Evolutionary conservation across 2,797 vertebrate species (phyloP), one percentile per base, ranked within the genome.

Genomic region (Gambelia wislizenii): DNA sequence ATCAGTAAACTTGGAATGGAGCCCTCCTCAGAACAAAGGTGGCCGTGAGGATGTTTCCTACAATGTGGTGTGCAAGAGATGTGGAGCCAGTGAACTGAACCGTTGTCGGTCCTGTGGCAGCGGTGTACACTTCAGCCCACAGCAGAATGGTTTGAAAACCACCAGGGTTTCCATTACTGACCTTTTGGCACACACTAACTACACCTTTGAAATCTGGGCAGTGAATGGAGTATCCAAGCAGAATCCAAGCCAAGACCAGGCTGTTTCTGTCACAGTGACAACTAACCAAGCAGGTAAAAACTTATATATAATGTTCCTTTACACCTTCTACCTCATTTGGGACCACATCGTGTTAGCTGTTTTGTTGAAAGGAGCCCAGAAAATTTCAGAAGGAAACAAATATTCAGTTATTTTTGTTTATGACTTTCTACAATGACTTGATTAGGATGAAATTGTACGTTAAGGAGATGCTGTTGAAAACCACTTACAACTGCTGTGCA

Each of bases 1-100:
- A 0, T 99, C 99, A 0, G 99, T 99, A 83, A 98, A 99, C 96
- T 96, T 99, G 97, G 99, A 99, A 92, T 99, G 99, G 99, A 99
- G 97, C 84, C 88, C 98, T 0, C 99, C 99, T 0, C 97, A 98
- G 93, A 99, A 97, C 95, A 97, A 97, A 0, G 99, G 99, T 0
- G 98, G 99, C 18, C 98, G 99, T 0, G 98, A 98, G 89, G 99
- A 99, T 95, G 92, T 99, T 91, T 98, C 98, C 36, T 99, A 99
- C 96, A 99, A 98, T 0, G 98, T 99, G 87, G 98, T 99, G 33
- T 99, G 99, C 92, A 99, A 99, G 95, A 96, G 98, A 70, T 99
- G 99, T 0, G 98, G 98, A 2, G 95, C 98, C 0, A 94, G 96
- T 0, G 98, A 98, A 70, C 96, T 95, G 4, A 96, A 97, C 54